Evolutionary conservation across 2,113 vertebrate species (phyloP).

Genomic region (Odontophorus gujanensis): DNA sequence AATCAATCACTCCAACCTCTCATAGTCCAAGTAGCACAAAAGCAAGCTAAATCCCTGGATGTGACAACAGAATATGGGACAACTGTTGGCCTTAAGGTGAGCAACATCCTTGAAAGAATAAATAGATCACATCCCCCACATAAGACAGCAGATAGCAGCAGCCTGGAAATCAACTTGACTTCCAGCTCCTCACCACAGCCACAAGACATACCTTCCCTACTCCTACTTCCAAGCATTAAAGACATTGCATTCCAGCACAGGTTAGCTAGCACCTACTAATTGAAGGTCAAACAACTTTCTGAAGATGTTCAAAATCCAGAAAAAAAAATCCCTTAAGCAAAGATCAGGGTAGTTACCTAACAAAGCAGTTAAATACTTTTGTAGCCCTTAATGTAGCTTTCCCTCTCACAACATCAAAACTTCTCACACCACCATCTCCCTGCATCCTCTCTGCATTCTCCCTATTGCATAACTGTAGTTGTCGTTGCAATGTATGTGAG

Average conservation of each 20-base stretch:
- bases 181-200: slow-evolving; percentile 30
- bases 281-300: not conserved
- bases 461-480: not conserved
- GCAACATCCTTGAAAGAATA: not conserved
- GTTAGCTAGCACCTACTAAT: not conserved
- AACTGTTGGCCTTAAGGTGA: not conserved
- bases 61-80: not conserved
- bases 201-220: not conserved
- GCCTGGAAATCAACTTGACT: not conserved
- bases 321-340: not conserved
- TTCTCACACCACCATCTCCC: not conserved
- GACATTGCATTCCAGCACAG: not conserved
- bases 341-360: not conserved
- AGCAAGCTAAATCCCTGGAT: not conserved
- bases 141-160: not conserved
- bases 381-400: not conserved
- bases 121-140: not conserved
- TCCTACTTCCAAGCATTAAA: not conserved
- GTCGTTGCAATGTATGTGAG: not conserved
- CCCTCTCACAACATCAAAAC: rapidly evolving
- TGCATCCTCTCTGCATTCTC: rapidly evolving
- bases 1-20: not conserved
- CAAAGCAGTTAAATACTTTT: not conserved
- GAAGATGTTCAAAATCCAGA: not conserved
- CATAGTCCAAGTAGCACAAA: not conserved